Conservation (phyloP, 2,888 invertebrate species). For the Antitype chi region DNA sequence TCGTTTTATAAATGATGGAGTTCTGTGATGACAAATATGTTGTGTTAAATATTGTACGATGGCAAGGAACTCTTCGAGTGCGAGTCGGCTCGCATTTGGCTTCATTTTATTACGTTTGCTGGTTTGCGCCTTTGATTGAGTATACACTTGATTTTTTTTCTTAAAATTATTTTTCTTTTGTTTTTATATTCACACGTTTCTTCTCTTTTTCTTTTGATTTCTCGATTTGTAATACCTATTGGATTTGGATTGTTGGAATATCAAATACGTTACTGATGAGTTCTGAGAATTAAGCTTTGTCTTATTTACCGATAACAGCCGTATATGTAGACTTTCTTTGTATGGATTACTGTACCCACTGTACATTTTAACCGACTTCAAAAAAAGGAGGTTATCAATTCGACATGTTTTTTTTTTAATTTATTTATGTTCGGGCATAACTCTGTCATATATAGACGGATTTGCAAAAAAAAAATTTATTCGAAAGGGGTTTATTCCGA, state of each 20-base stretch:
- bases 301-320: neutral
- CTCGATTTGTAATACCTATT: neutral
- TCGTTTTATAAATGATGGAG: too few species aligned
- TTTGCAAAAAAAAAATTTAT: too few species aligned
- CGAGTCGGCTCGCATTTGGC: neutral
- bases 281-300: neutral
- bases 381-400: too few species aligned
- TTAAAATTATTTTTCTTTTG: conserved; percentile 12
- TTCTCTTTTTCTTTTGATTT: neutral
- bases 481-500: too few species aligned
- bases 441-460: too few species aligned
- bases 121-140: conserved; percentile 17
- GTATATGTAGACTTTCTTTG: neutral
- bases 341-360: too few species aligned
- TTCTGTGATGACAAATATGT: neutral
- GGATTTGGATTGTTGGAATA: neutral
- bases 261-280: conserved; percentile 1
- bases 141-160: neutral
- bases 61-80: neutral
- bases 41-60: neutral
- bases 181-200: neutral
- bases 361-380: too few species aligned
- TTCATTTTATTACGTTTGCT: neutral
- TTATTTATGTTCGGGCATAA: too few species aligned
- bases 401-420: too few species aligned